Conservation (phyloP, 2,113 vertebrate genomes). For the Ptyas mucosa region DNA sequence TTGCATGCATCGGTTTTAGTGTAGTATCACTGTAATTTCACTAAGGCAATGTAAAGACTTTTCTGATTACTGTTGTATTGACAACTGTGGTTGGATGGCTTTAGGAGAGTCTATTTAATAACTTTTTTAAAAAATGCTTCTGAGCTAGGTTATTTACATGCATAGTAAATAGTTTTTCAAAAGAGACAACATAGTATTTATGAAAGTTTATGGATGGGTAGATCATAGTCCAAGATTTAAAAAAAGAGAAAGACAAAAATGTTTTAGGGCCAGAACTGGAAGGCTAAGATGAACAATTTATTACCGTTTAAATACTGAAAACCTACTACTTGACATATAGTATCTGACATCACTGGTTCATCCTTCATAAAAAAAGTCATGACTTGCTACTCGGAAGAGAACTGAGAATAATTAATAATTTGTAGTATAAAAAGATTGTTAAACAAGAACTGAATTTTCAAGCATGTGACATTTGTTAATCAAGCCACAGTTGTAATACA, state of each 20-base stretch:
- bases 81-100: neutral
- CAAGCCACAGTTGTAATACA: neutral
- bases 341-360: neutral
- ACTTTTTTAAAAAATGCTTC: neutral
- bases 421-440: neutral
- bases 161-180: neutral
- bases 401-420: neutral
- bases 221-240: neutral
- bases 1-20: neutral
- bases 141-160: neutral
- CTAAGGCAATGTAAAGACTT: neutral
- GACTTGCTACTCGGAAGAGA: neutral
- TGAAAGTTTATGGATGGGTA: neutral
- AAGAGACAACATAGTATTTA: neutral
- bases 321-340: neutral
- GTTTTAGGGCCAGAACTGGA: neutral
- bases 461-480: neutral
- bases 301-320: neutral
- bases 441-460: neutral
- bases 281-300: neutral
- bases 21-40: neutral
- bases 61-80: neutral
- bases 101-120: neutral
- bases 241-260: neutral
- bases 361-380: neutral